Evolutionary conservation across 2,797 vertebrate genomes (phyloP).

Genomic region (Spheniscus humboldti): DNA sequence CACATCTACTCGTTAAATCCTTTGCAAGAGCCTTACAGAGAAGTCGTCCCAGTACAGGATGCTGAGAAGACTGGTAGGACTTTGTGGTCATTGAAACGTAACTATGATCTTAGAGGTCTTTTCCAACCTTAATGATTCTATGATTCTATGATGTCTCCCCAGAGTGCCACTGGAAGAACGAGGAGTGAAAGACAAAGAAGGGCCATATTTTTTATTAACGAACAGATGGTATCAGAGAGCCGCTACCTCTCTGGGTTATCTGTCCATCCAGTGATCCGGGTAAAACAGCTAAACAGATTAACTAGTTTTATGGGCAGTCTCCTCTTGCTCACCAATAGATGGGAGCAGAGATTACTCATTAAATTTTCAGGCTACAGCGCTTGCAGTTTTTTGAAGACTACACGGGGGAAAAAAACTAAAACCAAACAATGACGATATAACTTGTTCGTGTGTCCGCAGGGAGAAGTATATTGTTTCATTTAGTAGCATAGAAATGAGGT

Average conservation of each 20-base stretch:
- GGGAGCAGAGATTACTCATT: neutral
- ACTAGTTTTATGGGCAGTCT: neutral
- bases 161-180: neutral
- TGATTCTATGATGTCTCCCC: neutral
- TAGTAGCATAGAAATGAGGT: neutral
- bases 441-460: neutral
- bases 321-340: neutral
- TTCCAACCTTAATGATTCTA: too few relatives aligned
- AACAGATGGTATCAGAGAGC: neutral
- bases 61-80: neutral
- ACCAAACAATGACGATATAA: neutral
- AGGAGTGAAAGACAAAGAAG: neutral
- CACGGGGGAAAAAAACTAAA: neutral
- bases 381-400: neutral
- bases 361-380: neutral
- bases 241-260: neutral
- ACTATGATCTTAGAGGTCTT: neutral
- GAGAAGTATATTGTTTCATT: conserved; percentile 10
- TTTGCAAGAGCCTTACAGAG: neutral
- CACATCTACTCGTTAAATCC: neutral
- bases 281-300: neutral
- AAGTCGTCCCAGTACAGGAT: neutral
- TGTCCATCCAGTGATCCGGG: neutral
- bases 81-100: neutral
- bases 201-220: neutral